A percentile compares a stretch with the other conserved stretches of the same genome.
Evolutionary conservation across 2,888 invertebrate species (phyloP).

Genomic region (Melanophora roralis): DNA sequence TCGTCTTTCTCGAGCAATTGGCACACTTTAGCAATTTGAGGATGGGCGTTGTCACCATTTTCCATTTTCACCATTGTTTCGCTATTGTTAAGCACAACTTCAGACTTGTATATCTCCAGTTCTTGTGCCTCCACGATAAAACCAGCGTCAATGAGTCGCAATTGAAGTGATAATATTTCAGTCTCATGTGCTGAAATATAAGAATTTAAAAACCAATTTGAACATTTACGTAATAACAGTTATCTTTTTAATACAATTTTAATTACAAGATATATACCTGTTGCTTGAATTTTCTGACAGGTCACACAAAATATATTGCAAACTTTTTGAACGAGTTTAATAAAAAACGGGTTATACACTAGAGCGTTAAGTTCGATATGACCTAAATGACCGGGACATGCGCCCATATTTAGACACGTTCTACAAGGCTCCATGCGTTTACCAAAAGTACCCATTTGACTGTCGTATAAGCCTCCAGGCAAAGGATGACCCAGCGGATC

Average conservation of each 20-base stretch:
- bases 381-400: slow-evolving; percentile 96
- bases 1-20: slow-evolving; percentile 72
- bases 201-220: no score
- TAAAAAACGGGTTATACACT: slow-evolving; percentile 93
- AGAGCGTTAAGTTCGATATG: slow-evolving; percentile 93
- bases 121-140: slow-evolving; percentile 85
- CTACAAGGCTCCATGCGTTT: slow-evolving; percentile 82
- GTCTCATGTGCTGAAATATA: slow-evolving; percentile 74
- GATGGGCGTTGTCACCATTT: slow-evolving; percentile 75
- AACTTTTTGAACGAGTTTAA: slow-evolving; percentile 83
- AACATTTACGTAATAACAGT: no score
- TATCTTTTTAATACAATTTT: no score
- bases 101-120: slow-evolving; percentile 78
- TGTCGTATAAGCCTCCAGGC: slow-evolving; percentile 94
- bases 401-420: slow-evolving; percentile 84
- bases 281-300: slow-evolving; percentile 84
- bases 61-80: slow-evolving; percentile 69
- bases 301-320: slow-evolving; percentile 84
- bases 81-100: slow-evolving; percentile 70
- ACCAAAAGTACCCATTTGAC: slow-evolving; percentile 82
- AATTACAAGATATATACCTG: slow-evolving; percentile 75
- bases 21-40: slow-evolving; percentile 78
- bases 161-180: slow-evolving; percentile 78
- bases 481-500: slow-evolving; percentile 90
- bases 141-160: slow-evolving; percentile 87